phyloP scores from a whole-genome alignment of 2,888 invertebrate genomes.

The Embidobia sp. region DNA sequence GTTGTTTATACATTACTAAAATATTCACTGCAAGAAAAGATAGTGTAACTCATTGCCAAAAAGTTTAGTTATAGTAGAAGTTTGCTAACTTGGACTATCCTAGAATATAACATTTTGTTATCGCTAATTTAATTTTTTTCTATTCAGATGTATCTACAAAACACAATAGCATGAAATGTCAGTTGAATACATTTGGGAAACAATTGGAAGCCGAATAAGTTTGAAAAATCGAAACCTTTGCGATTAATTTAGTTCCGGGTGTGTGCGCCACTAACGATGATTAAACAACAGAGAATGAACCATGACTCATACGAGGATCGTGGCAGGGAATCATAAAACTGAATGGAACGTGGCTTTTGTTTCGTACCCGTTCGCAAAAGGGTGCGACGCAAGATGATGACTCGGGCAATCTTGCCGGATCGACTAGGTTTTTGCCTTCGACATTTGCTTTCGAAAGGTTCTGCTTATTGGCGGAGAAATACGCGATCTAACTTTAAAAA shows the following conservation, averaged over 20 bases:
- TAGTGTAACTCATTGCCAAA: too few relatives aligned
- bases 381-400: conserved; percentile 56
- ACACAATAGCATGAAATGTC: too few relatives aligned
- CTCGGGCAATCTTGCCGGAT: conserved; percentile 36
- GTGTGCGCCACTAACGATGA: conserved; percentile 71
- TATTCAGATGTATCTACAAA: too few relatives aligned
- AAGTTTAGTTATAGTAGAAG: too few relatives aligned
- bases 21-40: too few relatives aligned
- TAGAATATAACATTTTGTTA: too few relatives aligned
- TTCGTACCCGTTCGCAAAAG: conserved; percentile 30
- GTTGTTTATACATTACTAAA: too few relatives aligned
- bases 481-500: conserved; percentile 25
- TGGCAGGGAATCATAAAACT: conserved; percentile 57
- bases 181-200: too few relatives aligned
- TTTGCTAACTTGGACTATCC: too few relatives aligned
- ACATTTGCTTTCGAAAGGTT: conserved; percentile 5
- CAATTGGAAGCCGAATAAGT: conserved; percentile 4
- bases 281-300: conserved; percentile 70
- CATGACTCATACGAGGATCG: conserved; percentile 67
- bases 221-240: conserved; percentile 45
- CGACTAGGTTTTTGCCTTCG: conserved; percentile 12
- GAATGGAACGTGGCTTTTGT: conserved; percentile 52
- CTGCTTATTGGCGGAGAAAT: conserved; percentile 26
- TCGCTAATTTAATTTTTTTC: too few relatives aligned
- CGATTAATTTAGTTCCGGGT: conserved; percentile 53